Base-by-base conservation (phyloP, 2,797 vertebrate species). In the Mormyrops attenuatus region DNA sequence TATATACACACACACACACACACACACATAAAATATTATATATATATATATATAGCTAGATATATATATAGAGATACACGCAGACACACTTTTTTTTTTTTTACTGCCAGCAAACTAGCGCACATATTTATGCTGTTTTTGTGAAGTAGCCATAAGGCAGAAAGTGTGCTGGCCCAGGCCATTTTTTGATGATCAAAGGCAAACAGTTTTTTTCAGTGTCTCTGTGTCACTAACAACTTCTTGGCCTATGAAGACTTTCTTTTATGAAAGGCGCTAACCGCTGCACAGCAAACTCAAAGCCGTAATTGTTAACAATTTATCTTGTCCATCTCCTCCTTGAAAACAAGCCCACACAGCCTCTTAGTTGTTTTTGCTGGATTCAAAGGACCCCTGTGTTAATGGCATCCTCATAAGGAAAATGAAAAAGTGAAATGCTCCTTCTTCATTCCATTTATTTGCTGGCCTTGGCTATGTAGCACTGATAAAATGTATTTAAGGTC, bases 61-160 rank as follows among this genome's bases (percentile, higher is more conserved):
- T 22, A 52, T 13, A 52, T 52, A 52, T 11, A 52, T 5, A 44
- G 0, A 4, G 0, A 47, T 47, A 47, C 0, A 47, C 13, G 3
- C 13, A 53, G 3, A 55, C 15, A 55, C 53, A 53, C 52, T 15
- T 1, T 15, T 2, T 92, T 92, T 87, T 93, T 89, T 96, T 96
- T 96, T 95, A 96, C 97, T 97, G 95, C 95, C 94, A 95, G 94
- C 95, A 96, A 97, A 11, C 41, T 3, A 22, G 22, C 15, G 3
- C 34, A 44, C 47, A 88, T 89, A 44, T 89, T 82, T 50, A 50
- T 84, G 47, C 41, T 84, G 60, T 89, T 88, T 86, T 89, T 88
- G 90, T 69, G 89, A 91, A 90, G 91, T 87, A 87, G 88, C 92
- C 91, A 95, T 92, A 94, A 94, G 94, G 94, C 92, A 87, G 91